Evolutionary conservation across 2,113 vertebrate species (phyloP).

Genomic region (Cardinalis cardinalis): DNA sequence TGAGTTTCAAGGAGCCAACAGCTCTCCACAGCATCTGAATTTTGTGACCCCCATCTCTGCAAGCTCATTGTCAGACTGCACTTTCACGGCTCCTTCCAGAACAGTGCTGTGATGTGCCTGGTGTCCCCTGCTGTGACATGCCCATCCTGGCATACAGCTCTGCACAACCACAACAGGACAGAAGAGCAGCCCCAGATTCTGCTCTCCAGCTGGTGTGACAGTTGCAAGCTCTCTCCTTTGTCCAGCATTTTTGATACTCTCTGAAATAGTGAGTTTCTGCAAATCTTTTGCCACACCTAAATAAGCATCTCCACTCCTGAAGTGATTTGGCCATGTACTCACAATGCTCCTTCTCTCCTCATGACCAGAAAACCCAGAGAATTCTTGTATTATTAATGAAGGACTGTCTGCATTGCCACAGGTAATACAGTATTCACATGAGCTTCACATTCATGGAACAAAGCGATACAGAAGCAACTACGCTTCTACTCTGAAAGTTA

Average conservation of each 20-base stretch:
- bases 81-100: neutral
- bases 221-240: neutral
- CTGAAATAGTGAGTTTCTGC: neutral
- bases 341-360: neutral
- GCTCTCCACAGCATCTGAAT: neutral
- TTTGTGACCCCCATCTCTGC: neutral
- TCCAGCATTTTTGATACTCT: neutral
- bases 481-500: neutral
- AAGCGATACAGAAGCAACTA: neutral
- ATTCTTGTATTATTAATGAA: slow-evolving; percentile 25
- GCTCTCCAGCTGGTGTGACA: neutral
- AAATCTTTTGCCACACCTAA: neutral
- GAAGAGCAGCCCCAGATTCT: neutral
- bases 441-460: neutral
- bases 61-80: neutral
- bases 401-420: slow-evolving; percentile 23
- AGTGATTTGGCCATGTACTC: neutral
- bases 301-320: neutral
- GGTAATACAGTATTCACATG: neutral
- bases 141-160: neutral
- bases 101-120: neutral
- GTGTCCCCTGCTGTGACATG: neutral
- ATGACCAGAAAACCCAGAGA: neutral
- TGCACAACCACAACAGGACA: neutral
- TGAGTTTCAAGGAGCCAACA: slow-evolving; percentile 12